Percentiles rank a stretch among this genome's conserved stretches.
Conservation (phyloP, 2,888 invertebrate genomes). For the Coelopa pilipes region DNA sequence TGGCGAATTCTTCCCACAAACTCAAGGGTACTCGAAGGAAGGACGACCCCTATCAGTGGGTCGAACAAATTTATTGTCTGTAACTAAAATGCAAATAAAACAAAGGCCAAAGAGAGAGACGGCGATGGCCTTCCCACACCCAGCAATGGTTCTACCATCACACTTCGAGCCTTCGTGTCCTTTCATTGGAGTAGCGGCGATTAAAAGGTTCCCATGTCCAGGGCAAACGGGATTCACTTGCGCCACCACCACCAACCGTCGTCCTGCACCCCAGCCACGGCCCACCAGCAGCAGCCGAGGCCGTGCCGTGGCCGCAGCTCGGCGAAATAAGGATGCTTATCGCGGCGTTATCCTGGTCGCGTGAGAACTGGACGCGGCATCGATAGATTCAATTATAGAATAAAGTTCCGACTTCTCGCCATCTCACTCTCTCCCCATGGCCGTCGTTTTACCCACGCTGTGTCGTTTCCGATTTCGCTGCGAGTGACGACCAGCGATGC, state of each 20-base stretch:
- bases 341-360: conserved; percentile 9
- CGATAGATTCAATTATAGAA: conserved; percentile 34
- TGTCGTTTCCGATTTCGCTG: conserved; percentile 23
- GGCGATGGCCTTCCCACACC: too few relatives aligned
- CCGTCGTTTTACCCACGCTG: conserved; percentile 23
- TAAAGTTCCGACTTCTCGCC: conserved; percentile 8
- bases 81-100: conserved; percentile 21
- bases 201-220: conserved; percentile 8
- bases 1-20: not conserved
- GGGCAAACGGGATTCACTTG: not conserved
- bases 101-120: not conserved
- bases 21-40: not conserved
- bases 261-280: too few relatives aligned
- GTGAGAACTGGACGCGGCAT: conserved; percentile 36
- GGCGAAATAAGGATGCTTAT: conserved; percentile 2
- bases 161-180: not conserved
- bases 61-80: conserved; percentile 20
- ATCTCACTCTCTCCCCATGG: too few relatives aligned
- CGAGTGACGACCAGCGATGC: not conserved
- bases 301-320: not conserved
- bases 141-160: not conserved
- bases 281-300: not conserved
- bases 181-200: not conserved
- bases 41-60: not conserved
- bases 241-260: too few relatives aligned